Base-by-base conservation (phyloP, 2,888 invertebrate species). In the Chydorus sphaericus region DNA sequence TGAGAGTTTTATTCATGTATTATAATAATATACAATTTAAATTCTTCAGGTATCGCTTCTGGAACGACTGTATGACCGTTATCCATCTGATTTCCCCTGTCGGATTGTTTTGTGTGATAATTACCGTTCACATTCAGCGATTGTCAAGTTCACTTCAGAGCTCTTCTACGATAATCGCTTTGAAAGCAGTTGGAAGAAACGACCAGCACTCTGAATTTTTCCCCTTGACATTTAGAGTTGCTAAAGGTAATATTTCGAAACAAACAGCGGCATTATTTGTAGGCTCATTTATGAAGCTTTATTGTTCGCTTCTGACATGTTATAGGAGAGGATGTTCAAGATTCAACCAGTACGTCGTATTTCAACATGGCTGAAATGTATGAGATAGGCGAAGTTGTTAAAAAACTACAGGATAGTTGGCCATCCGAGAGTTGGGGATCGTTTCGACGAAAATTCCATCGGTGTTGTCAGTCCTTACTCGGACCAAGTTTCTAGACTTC, bases 381-480 rank as follows among this genome's bases (percentile, higher is more conserved):
- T 66, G 86, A 87, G 68, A 77, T 88, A 1, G 83, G 83, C 1
- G 84, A 85, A 62, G 73, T 84, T 18, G 84, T 87, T 1, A 74
- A 75, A 6, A 82, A 85, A 63, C 68, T 88, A 59, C 77, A 80
- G 58, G 77, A 78, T 54, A 77, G 75, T 44, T 88, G 88, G 88
- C 87, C 87, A 0, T 69, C 73, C 2, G 74, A 79, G 2, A 83
- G 83, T 81, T 88, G 87, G 51, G 78, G 81, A 60, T 76, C 81
- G n/a, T 52, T 78, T 79, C 61, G 66, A 68, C 61, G 85, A 85
- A 62, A 80, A 79, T 59, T 81, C 83, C 58, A 85, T 89, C 59
- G 87, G 88, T 1, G 83, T 89, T n/a, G 80, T 89, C 69, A 82
- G 85, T 0, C 86, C 86, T 1, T 89, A 88, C 68, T 78, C 83